A percentile compares a stretch with the other conserved stretches of the same genome.
phyloP scores from a whole-genome alignment of 1,140 invertebrate species.

The Leptopilina boulardi region DNA sequence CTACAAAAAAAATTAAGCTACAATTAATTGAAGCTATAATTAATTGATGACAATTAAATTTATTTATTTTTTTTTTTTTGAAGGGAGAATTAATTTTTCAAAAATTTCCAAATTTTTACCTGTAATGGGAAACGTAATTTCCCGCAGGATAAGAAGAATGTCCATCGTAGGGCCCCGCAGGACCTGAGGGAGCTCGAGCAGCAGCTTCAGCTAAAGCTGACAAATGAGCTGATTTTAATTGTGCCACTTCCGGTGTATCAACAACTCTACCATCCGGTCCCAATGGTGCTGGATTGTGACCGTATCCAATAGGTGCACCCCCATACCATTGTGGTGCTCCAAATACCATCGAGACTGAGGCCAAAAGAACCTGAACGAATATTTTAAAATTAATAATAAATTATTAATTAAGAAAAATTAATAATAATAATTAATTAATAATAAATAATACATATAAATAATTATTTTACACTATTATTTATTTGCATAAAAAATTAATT shows the following conservation, averaged over 20 bases:
- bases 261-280: slow-evolving; percentile 80
- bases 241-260: slow-evolving; percentile 80
- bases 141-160: slow-evolving; percentile 47
- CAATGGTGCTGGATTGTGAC: slow-evolving; percentile 73
- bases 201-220: slow-evolving; percentile 77
- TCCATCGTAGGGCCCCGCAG: slow-evolving; percentile 58
- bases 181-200: slow-evolving; percentile 73
- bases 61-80: no score
- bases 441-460: no score
- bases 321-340: slow-evolving; percentile 71
- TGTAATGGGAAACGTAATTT: slow-evolving; percentile 66
- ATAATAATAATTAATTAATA: no score
- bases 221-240: slow-evolving; percentile 79
- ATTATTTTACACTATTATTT: no score
- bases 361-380: slow-evolving; percentile 61
- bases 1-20: no score
- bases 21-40: no score
- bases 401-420: no score
- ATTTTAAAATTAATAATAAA: background rate
- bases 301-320: slow-evolving; percentile 64
- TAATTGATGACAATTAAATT: no score
- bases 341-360: slow-evolving; percentile 49
- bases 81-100: no score
- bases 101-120: slow-evolving; percentile 51
- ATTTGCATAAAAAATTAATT: no score